A percentile compares a stretch with the other conserved stretches of the same genome.
phyloP scores from a whole-genome alignment of 2,113 vertebrate species.

The Brachyhypopomus gauderio region DNA sequence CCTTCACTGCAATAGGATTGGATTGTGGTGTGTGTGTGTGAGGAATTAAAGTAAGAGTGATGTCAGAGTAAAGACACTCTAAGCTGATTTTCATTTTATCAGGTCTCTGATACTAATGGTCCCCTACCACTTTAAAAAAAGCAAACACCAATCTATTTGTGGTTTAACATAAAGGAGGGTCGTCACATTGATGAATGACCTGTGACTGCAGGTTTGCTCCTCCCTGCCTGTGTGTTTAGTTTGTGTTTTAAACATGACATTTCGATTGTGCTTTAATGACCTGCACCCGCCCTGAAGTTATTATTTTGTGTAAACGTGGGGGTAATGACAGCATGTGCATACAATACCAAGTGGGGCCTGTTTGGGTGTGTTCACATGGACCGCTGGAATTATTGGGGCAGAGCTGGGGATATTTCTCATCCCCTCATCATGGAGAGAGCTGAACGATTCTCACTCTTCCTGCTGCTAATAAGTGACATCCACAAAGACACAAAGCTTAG shows the following conservation, averaged over 20 bases:
- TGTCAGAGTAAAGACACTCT: not conserved
- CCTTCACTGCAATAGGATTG: not conserved
- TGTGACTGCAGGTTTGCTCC: not conserved
- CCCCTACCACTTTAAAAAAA: not conserved
- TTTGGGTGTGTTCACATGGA: conserved; percentile 25
- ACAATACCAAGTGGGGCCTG: conserved; percentile 1
- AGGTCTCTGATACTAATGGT: not conserved
- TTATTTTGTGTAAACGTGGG: conserved; percentile 31
- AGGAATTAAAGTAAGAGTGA: not conserved
- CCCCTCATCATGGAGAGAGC: conserved; percentile 4
- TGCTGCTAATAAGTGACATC: conserved; percentile 43
- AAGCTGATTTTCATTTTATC: not conserved
- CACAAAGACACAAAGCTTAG: conserved; percentile 36
- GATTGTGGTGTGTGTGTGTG: conserved; percentile 10
- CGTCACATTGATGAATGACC: not conserved
- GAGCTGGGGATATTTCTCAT: conserved; percentile 4
- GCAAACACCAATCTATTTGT: not conserved
- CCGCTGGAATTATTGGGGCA: conserved; percentile 16
- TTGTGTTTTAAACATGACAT: not conserved
- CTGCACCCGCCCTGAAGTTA: not conserved
- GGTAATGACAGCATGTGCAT: not conserved
- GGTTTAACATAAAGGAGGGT: not conserved
- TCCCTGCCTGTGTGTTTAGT: not conserved
- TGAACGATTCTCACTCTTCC: conserved; percentile 13
- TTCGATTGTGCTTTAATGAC: conserved; percentile 30